Evolutionary conservation across 2,797 vertebrate species (phyloP), one percentile per base, ranked within the genome.

Genomic region (Anas capensis): DNA sequence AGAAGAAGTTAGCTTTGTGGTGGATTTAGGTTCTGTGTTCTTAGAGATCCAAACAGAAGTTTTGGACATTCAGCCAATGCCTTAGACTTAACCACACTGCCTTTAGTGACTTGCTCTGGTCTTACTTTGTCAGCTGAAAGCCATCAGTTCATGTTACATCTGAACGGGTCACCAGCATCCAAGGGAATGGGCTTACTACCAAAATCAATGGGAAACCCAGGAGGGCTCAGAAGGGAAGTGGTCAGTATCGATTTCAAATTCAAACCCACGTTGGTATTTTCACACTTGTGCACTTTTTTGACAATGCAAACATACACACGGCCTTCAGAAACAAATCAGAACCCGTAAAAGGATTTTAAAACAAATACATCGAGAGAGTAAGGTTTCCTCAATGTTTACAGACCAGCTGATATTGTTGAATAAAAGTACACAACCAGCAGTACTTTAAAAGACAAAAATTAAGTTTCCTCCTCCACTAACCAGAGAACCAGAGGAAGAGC

Each of bases 361-460:
- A 69, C 21, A 18, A 56, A 71, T 24, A 5, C 2, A 31, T 2
- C 11, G 1, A 48, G 3, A 17, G 16, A 71, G 29, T 31, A 77
- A 77, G 15, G 6, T 17, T 60, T 31, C n/a, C 0, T 0, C 34
- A 66, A 13, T 20, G 46, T n/a, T 73, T 61, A 85, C 4, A 23
- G 14, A 61, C 14, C n/a, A 73, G 54, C 3, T 44, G 44, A 70
- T 1, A 5, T 17, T 23, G 33, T 2, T 57, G 44, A 4, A 80
- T 94, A 8, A 11, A 86, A 57, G 31, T 34, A 79, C 24, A 36
- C 42, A 85, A 40, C 8, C 16, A 54, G 54, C 14, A 69, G 29
- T 66, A 92, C 54, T 83, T 86, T 46, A 64, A 61, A 29, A 69
- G 12, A 64, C 10, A 0, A 78, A 58, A 60, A 60, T 57, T 36